Evolutionary conservation across 1,140 invertebrate species (phyloP), one percentile per base, ranked within the genome.

Genomic region (Drosophila insularis): DNA sequence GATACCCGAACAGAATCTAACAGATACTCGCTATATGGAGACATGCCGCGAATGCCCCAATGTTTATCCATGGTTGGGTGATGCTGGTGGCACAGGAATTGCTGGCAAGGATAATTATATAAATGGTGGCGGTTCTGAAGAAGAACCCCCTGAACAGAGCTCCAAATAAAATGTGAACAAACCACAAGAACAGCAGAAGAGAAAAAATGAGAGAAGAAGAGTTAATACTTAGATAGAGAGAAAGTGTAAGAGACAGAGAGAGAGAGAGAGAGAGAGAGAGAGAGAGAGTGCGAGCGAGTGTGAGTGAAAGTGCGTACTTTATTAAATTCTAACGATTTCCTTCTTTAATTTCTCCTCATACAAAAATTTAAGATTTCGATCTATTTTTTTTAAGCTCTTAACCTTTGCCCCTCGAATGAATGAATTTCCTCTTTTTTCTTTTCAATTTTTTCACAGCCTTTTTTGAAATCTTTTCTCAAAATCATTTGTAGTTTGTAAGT

Each of bases 1-100:
- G 81, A 94, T 94, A 32, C 93, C 95, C 55, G 95, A 95, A 65
- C 93, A 94, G 13, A 97, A 97, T 92, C 94, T 96, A 74, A 96
- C 96, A 7, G 94, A 96, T 64, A 96, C 95, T 1, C 95, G 97
- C 87, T 98, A 98, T 90, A 94, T 98, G 94, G 95, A 97, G 89
- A 97, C 97, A 2, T 98, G 97, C 91, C 94, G 92, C 56, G 96
- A 97, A 68, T 98, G 97, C 90, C 97, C 97, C 27, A 96, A 95
- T 68, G 95, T 95, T 11, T 92, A 92, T 80, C 91, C 91, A 46
- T 92, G 91, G 91, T 67, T 92, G 71, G 96, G 96, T 37, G 97
- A 98, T 92, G 95, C 96, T 1, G 95, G 95, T 89, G 97, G 97
- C 70, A 95, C 96, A 56, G 96, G 96, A 4, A 94, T 96, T 65